A percentile compares a stretch with the other conserved stretches of the same genome.
phyloP scores from a whole-genome alignment of 2,113 vertebrate genomes.

The Apistogramma diplotaenia region DNA sequence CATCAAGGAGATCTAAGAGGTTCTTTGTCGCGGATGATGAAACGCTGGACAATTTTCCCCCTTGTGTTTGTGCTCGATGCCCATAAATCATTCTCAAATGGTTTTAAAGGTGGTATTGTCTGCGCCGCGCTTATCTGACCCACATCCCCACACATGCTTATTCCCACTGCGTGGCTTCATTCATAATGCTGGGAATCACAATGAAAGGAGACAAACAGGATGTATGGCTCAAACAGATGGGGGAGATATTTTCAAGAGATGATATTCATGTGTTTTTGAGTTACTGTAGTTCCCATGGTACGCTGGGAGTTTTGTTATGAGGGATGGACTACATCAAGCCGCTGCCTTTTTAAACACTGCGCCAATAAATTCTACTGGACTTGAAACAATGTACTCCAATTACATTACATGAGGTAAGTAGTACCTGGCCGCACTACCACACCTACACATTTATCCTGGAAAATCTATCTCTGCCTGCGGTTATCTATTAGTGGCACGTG shows the following conservation, averaged over 20 bases:
- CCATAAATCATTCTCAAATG: constrained; percentile 63
- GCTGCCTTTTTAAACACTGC: not conserved
- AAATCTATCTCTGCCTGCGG: constrained; percentile 35
- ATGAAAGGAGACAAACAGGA: constrained; percentile 24
- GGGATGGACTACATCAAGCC: not conserved
- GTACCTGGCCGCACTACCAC: not conserved
- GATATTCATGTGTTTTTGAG: not conserved
- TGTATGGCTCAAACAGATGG: not conserved
- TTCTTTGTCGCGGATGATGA: constrained; percentile 46
- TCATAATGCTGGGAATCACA: constrained; percentile 41
- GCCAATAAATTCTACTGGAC: not conserved
- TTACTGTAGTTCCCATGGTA: not conserved
- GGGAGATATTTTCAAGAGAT: constrained; percentile 1
- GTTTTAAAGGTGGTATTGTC: constrained; percentile 46
- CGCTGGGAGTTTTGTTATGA: not conserved
- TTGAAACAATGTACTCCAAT: not conserved
- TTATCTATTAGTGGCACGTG: constrained; percentile 53
- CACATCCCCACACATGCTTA: constrained; percentile 53
- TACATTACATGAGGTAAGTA: not conserved
- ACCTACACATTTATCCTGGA: constrained; percentile 8
- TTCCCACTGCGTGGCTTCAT: constrained; percentile 49
- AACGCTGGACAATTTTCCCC: constrained; percentile 52
- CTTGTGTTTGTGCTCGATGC: constrained; percentile 5
- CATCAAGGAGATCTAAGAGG: constrained; percentile 55
- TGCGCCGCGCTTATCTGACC: constrained; percentile 55